Evolutionary conservation across 1,140 invertebrate genomes (phyloP).

Genomic region (Drosophila tropicalis): DNA sequence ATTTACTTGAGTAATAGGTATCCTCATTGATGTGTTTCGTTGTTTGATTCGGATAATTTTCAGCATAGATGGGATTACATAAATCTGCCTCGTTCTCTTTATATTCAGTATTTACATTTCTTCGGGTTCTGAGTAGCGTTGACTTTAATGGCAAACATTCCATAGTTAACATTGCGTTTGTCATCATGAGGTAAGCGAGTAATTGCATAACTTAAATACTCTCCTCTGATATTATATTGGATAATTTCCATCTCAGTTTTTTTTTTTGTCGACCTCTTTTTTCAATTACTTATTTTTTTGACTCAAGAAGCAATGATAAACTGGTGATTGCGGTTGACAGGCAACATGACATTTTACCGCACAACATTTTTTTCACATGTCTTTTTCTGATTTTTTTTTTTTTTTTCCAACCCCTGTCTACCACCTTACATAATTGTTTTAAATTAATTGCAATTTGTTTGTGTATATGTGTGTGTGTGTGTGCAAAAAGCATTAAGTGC

Average conservation of each 20-base stretch:
- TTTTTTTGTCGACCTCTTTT: not conserved
- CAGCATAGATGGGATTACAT: not conserved
- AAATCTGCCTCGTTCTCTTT: not conserved
- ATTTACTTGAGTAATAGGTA: too few species aligned
- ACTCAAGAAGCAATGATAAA: conserved; percentile 46
- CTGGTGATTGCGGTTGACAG: conserved; percentile 62
- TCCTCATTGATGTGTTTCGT: too few species aligned
- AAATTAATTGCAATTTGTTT: conserved; percentile 71
- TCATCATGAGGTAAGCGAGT: conserved; percentile 42
- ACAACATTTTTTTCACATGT: conserved; percentile 31
- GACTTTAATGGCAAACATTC: not conserved
- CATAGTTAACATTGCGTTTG: conserved; percentile 23
- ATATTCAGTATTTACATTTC: not conserved
- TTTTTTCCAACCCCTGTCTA: not conserved
- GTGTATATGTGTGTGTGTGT: conserved; percentile 14
- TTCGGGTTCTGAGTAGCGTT: not conserved
- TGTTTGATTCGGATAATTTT: not conserved
- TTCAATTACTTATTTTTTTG: conserved; percentile 14
- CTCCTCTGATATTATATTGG: not conserved
- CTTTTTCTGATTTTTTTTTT: conserved; percentile 20
- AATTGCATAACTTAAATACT: conserved; percentile 32
- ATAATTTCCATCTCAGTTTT: conserved; percentile 18
- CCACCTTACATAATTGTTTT: conserved; percentile 71
- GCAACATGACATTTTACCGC: conserved; percentile 74
- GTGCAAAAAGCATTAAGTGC: conserved; percentile 74